phyloP scores from a whole-genome alignment of 2,888 invertebrate genomes.

The Lasioglossum oenotherae region DNA sequence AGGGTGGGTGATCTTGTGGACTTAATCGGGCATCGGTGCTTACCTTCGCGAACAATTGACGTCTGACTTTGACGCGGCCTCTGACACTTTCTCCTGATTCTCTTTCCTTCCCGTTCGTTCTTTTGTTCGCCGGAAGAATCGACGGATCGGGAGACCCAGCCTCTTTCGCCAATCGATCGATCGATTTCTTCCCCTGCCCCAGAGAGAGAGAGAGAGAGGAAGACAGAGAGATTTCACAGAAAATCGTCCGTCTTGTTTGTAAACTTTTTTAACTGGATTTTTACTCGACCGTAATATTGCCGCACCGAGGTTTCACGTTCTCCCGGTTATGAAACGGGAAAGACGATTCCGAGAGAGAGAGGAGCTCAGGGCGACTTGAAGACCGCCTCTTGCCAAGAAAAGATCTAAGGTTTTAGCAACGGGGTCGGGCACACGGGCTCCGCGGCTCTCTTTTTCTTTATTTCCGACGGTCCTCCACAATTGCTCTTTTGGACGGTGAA shows the following conservation, averaged over 20 bases:
- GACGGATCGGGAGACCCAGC: constrained; percentile 27
- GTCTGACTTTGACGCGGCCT: constrained; percentile 61
- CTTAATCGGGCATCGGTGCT: constrained; percentile 61
- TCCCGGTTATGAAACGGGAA: background rate
- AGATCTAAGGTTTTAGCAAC: constrained; percentile 29
- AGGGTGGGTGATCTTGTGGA: constrained; percentile 57
- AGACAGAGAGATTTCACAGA: background rate
- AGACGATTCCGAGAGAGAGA: constrained; percentile 10
- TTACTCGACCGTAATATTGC: background rate
- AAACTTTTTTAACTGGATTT: constrained; percentile 5
- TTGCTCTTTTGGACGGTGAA: constrained; percentile 19
- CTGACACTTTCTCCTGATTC: constrained; percentile 50
- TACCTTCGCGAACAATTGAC: constrained; percentile 60
- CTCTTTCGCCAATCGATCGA: constrained; percentile 38
- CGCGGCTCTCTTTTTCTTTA: constrained; percentile 10
- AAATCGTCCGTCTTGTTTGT: background rate
- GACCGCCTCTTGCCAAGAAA: constrained; percentile 18
- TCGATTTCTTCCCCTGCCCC: constrained; percentile 13
- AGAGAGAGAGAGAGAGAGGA: background rate
- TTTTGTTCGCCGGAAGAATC: constrained; percentile 49
- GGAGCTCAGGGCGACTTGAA: background rate
- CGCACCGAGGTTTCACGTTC: background rate
- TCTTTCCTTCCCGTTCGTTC: constrained; percentile 31
- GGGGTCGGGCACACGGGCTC: background rate
- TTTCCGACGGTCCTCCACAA: constrained; percentile 18